Evolutionary conservation across 2,797 vertebrate genomes (phyloP).

Genomic region (Mormyrus proboscirostris): DNA sequence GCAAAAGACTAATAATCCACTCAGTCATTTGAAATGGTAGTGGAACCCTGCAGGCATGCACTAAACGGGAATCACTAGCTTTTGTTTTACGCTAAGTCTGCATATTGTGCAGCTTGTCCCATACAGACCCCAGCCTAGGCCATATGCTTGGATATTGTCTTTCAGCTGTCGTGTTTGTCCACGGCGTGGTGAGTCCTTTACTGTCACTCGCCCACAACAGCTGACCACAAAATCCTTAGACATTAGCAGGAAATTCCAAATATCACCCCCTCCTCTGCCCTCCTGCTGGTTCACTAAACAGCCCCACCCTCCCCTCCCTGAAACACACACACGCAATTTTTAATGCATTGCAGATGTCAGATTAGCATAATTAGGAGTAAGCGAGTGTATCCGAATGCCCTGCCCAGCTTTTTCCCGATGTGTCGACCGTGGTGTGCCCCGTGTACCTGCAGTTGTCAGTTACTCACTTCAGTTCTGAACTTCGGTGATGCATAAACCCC

Average conservation of each 20-base stretch:
- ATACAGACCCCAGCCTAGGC: neutral
- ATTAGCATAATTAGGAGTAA: slow-evolving; percentile 13
- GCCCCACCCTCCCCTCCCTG: neutral
- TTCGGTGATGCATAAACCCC: neutral
- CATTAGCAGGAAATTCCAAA: slow-evolving; percentile 4
- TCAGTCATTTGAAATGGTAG: neutral
- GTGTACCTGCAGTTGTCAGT: neutral
- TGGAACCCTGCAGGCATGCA: neutral
- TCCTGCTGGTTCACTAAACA: neutral
- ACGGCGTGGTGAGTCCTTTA: neutral
- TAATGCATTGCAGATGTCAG: neutral
- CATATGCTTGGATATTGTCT: neutral
- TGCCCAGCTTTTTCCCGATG: neutral
- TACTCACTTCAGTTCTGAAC: neutral
- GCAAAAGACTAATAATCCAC: neutral
- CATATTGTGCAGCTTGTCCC: neutral
- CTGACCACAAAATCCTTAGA: slow-evolving; percentile 14
- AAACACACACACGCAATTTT: neutral
- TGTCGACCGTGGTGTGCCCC: neutral
- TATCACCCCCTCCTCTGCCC: neutral
- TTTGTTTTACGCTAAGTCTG: neutral
- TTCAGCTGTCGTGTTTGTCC: neutral
- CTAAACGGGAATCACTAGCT: neutral
- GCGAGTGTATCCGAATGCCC: slow-evolving; percentile 1
- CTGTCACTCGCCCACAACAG: neutral